Conservation (phyloP, 2,888 invertebrate genomes). For the Octodonta nipae region DNA sequence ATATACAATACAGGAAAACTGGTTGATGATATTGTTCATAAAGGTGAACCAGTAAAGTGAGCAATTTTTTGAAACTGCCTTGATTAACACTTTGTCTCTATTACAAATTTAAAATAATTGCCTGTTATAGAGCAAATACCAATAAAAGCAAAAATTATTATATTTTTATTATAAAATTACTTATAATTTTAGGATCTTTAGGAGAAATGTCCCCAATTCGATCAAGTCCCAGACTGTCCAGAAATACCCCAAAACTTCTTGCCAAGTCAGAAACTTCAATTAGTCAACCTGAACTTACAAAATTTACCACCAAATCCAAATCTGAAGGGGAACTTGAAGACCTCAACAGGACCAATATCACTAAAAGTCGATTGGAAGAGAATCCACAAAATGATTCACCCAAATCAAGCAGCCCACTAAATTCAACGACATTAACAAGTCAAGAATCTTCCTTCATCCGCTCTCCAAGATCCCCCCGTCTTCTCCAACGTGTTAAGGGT, state of each 20-base stretch:
- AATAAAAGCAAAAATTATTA: background rate
- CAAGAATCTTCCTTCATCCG: background rate
- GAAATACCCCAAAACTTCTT: conserved; percentile 1
- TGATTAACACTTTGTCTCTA: too few relatives aligned
- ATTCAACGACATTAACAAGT: background rate
- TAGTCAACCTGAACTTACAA: too few relatives aligned
- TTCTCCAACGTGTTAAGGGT: conserved; percentile 12
- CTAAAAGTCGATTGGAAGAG: too few relatives aligned
- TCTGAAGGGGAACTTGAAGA: background rate
- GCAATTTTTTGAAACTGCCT: too few relatives aligned
- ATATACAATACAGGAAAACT: too few relatives aligned
- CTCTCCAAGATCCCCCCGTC: conserved; percentile 9
- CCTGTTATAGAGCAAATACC: too few relatives aligned
- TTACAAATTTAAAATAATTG: too few relatives aligned
- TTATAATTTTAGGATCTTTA: conserved; percentile 14
- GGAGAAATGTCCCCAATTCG: conserved; percentile 16
- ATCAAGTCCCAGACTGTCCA: conserved; percentile 22
- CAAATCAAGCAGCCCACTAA: background rate
- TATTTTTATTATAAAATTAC: conserved; percentile 1
- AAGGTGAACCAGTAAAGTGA: too few relatives aligned
- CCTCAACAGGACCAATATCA: too few relatives aligned
- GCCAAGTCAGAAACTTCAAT: too few relatives aligned
- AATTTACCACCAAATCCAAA: background rate
- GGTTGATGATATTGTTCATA: too few relatives aligned
- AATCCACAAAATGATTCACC: background rate